Percentiles rank a stretch among this genome's conserved stretches.
These are phyloP conservation scores for Ennomos fuscantarius DNA, from an alignment of 2,888 invertebrate species.

Conservation along the genomic window DNA sequence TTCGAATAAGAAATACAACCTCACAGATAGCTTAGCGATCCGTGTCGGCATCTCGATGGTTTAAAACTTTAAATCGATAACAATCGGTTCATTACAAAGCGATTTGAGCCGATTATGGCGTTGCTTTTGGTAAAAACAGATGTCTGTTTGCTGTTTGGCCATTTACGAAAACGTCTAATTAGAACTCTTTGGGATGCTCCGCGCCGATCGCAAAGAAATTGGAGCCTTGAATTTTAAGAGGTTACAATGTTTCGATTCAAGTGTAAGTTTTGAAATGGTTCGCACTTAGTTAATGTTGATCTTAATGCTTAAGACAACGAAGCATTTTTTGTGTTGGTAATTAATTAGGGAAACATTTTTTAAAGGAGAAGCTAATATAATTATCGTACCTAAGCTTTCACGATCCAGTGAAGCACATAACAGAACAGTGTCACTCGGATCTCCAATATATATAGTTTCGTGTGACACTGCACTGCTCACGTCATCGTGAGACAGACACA, in stretches of 20 bases:
- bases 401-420: too few relatives aligned
- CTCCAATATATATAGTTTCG: too few relatives aligned
- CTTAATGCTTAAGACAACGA: too few relatives aligned
- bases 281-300: too few relatives aligned
- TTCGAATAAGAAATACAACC: constrained; percentile 40
- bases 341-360: too few relatives aligned
- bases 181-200: constrained; percentile 26
- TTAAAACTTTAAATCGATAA: constrained; percentile 52
- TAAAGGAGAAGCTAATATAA: neutral
- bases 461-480: too few relatives aligned
- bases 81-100: constrained; percentile 67
- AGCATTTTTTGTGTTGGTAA: too few relatives aligned
- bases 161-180: constrained; percentile 38
- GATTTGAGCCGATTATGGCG: constrained; percentile 65
- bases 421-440: too few relatives aligned
- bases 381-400: neutral
- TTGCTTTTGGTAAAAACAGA: constrained; percentile 57
- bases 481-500: too few relatives aligned
- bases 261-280: neutral
- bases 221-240: constrained; percentile 25
- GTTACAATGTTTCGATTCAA: constrained; percentile 7
- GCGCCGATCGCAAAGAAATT: constrained; percentile 21
- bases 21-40: constrained; percentile 46
- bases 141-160: constrained; percentile 35
- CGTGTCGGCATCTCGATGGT: constrained; percentile 54